phyloP scores from a whole-genome alignment of 2,888 invertebrate genomes.

The Acleris holmiana region DNA sequence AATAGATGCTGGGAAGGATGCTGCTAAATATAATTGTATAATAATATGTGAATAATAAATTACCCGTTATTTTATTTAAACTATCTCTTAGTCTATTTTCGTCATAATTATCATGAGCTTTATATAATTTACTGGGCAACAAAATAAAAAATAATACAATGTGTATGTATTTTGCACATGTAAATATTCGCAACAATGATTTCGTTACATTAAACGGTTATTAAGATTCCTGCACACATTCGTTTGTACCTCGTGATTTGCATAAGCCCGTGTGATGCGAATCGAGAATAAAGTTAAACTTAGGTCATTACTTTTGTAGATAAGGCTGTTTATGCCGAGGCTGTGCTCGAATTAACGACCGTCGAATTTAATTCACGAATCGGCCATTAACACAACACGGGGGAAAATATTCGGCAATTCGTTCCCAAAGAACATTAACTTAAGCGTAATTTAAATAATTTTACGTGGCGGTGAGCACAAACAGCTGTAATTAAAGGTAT shows the following conservation, averaged over 20 bases:
- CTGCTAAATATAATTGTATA: no score
- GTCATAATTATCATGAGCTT: no score
- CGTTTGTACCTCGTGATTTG: slow-evolving; percentile 21
- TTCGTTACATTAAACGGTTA: not conserved
- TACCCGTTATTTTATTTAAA: no score
- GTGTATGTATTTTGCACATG: no score
- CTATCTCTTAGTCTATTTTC: no score
- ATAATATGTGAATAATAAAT: no score
- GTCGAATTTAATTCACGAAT: slow-evolving; percentile 72
- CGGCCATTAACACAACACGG: slow-evolving; percentile 68
- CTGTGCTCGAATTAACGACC: slow-evolving; percentile 66
- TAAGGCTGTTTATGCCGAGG: slow-evolving; percentile 73
- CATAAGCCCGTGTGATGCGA: slow-evolving; percentile 35
- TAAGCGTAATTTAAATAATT: slow-evolving; percentile 77
- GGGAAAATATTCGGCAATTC: slow-evolving; percentile 71
- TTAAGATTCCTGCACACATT: slow-evolving; percentile 27
- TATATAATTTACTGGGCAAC: no score
- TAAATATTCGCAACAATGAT: no score
- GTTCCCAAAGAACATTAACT: slow-evolving; percentile 75
- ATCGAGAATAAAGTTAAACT: slow-evolving; percentile 60
- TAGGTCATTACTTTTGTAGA: slow-evolving; percentile 63
- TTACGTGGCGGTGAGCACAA: slow-evolving; percentile 75
- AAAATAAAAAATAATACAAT: no score
- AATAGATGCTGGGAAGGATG: no score
- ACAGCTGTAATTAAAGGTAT: slow-evolving; percentile 73